A percentile compares a stretch with the other conserved stretches of the same genome.
These are phyloP conservation scores for Delia radicum DNA, from an alignment of 1,140 invertebrate species.

Conservation along the genomic window DNA sequence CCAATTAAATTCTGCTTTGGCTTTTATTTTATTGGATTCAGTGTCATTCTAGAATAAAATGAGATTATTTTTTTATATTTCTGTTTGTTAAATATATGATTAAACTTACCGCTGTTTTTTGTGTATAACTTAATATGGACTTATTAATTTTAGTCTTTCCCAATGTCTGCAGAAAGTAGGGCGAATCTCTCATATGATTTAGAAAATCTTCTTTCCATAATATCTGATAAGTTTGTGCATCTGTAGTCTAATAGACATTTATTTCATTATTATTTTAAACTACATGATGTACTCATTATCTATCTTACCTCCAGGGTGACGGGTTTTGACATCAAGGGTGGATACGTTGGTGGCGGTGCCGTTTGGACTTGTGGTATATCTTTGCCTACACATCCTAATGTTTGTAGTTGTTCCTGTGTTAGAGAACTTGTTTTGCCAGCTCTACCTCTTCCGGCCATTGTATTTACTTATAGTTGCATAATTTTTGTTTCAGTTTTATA, in stretches of 20 bases:
- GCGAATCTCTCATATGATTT: constrained; percentile 59
- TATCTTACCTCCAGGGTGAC: constrained; percentile 56
- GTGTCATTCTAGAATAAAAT: constrained; percentile 61
- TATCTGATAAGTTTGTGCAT: constrained; percentile 47
- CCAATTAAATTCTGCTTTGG: constrained; percentile 60
- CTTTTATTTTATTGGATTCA: constrained; percentile 61
- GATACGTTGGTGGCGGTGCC: constrained; percentile 69
- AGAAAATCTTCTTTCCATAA: constrained; percentile 52
- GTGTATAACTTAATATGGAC: constrained; percentile 11
- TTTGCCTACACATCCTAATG: constrained; percentile 62
- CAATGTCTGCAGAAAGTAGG: constrained; percentile 63
- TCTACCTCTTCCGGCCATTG: constrained; percentile 56
- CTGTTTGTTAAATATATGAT: background rate
- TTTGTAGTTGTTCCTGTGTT: constrained; percentile 62
- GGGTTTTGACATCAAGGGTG: constrained; percentile 64
- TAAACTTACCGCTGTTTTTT: background rate
- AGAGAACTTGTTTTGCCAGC: constrained; percentile 65
- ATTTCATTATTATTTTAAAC: background rate
- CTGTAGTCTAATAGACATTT: constrained; percentile 37
- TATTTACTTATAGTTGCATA: background rate
- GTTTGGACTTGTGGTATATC: constrained; percentile 64
- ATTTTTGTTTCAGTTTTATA: background rate
- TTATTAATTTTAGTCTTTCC: constrained; percentile 54
- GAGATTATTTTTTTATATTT: background rate
- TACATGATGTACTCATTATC: background rate